Evolutionary conservation across 2,113 vertebrate species (phyloP), one percentile per base, ranked within the genome.

Genomic region (Pachycephala philippinensis): DNA sequence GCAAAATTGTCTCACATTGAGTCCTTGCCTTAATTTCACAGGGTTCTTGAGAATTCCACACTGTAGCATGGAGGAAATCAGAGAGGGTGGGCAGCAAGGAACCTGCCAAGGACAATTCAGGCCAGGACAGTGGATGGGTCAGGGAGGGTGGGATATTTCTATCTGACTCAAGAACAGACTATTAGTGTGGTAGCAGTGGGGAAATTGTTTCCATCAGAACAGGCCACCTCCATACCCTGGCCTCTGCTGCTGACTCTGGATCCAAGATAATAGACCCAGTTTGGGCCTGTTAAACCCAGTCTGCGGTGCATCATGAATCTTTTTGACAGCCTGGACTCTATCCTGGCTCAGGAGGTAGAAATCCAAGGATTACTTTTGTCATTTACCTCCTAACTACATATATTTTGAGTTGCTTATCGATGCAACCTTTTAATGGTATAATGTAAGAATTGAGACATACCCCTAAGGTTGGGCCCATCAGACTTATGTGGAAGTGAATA

Each of bases 1-100:
- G 93, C 66, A 49, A 87, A 96, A 91, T 91, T 83, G 49, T 95
- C 68, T 96, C 80, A 52, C 4, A 1, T 95, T 84, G 74, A 56
- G 37, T n/a, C 56, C 59, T 87, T 95, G 63, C 78, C 93, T 92
- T 92, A 64, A 91, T 85, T 95, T 94, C 72, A 66, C 74, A 42
- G 20, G 6, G 27, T 71, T 96, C 88, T 82, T 40, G 63, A 90
- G 89, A 90, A 89, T 82, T 89, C 23, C 74, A 33, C 57, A 15
- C 49, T 13, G 12, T 2, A 42, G 23, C 13, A 1, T 11, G 39
- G 79, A 56, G 8, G 15, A 78, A 75, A 35, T 18, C 47, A 49
- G 65, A 42, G 24, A 56, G 39, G 42, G 63, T 4, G 4, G 49
- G 77, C 49, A 70, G 28, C 50, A 45, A 64, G 54, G 74, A 44